Percentiles rank a stretch among this genome's conserved stretches.
These are phyloP conservation scores for Sus cebifrons DNA, from an alignment of 2,797 vertebrate genomes.

Conservation along the genomic window DNA sequence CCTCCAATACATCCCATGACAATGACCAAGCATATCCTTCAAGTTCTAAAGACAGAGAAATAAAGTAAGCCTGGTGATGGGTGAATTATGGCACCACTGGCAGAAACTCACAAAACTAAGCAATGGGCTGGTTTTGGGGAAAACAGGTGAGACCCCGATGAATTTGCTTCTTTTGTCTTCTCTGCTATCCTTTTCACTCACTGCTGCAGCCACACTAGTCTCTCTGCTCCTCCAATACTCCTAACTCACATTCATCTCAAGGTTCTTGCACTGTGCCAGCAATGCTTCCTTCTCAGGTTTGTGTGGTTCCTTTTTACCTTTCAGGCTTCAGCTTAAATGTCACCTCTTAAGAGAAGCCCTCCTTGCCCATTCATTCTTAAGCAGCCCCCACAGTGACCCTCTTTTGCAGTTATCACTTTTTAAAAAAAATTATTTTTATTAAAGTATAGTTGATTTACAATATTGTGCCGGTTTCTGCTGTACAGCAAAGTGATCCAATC, in stretches of 20 bases:
- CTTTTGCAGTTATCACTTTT: background rate
- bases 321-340: background rate
- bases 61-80: background rate
- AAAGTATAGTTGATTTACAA: too few species aligned
- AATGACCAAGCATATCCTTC: background rate
- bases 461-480: too few species aligned
- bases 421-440: too few species aligned
- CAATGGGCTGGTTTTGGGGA: background rate
- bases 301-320: background rate
- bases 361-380: background rate
- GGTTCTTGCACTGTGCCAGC: background rate
- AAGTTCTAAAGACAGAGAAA: background rate
- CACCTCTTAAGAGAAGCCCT: constrained; percentile 6
- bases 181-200: background rate
- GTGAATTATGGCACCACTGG: background rate
- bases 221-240: background rate
- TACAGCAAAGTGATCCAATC: too few species aligned
- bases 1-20: background rate
- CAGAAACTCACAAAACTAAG: background rate
- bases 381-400: background rate
- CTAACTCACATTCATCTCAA: background rate
- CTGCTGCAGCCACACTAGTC: background rate
- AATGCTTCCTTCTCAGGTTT: background rate
- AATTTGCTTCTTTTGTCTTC: background rate
- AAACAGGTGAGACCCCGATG: background rate